Conservation (phyloP, 1,140 invertebrate species). For the Laupala kohalensis region DNA sequence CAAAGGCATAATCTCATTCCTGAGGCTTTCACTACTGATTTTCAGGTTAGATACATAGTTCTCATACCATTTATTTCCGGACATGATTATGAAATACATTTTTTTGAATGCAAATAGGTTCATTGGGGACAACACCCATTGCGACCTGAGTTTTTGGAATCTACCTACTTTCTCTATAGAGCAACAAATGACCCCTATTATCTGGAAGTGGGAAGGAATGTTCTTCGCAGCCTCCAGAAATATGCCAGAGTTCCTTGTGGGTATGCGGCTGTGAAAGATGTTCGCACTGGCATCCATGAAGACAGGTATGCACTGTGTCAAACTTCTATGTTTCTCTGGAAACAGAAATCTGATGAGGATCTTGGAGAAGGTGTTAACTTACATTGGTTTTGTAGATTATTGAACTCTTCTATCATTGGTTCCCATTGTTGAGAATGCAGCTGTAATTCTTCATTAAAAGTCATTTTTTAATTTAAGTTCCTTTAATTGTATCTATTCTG, state of each 20-base stretch:
- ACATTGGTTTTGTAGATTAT: too few relatives aligned
- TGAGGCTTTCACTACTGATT: constrained; percentile 91
- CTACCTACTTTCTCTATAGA: constrained; percentile 91
- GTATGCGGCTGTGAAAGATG: constrained; percentile 93
- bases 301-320: constrained; percentile 49
- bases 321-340: too few relatives aligned
- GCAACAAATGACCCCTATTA: constrained; percentile 94
- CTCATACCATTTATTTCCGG: background rate
- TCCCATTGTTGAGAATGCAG: too few relatives aligned
- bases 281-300: constrained; percentile 77
- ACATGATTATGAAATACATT: background rate
- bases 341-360: too few relatives aligned
- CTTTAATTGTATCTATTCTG: too few relatives aligned
- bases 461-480: too few relatives aligned
- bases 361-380: too few relatives aligned
- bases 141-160: constrained; percentile 94
- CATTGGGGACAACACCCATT: constrained; percentile 97
- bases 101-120: constrained; percentile 46
- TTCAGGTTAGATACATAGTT: constrained; percentile 44
- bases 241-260: constrained; percentile 87
- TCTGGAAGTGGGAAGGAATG: constrained; percentile 79
- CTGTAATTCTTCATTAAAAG: too few relatives aligned
- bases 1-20: constrained; percentile 95
- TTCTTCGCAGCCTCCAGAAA: constrained; percentile 80
- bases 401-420: too few relatives aligned